Evolutionary conservation across 2,888 invertebrate species (phyloP), one percentile per base, ranked within the genome.

Genomic region (Chloroclysta siterata): DNA sequence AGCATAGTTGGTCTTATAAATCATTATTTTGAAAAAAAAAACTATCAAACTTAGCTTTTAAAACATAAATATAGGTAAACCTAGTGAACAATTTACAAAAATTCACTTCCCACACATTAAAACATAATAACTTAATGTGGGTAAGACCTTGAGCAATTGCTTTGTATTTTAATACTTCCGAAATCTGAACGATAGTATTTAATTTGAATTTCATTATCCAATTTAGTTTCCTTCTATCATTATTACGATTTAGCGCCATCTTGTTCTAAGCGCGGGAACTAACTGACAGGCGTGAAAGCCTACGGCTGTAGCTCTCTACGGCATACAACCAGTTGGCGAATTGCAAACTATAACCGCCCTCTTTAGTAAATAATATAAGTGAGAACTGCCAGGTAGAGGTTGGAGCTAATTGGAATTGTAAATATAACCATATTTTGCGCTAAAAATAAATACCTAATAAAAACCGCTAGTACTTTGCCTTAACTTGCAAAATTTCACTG

Each of bases 191-290:
- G 7, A 44, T 15, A 15, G 14, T 44, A 11, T 11, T 15, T 44
- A 6, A 15, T 15, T 44, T 2, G 7, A 7, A 44, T 15, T 44
- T 2, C 7, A 39, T 8, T 33, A 33, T 3, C 14, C 2, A 7
- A 44, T n/a, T 17, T 39, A 22, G 22, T 48, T 53, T 41, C 6
- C 41, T 41, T 17, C 29, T 15, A 15, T 29, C 1, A 7, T 17
- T 5, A 15, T 22, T 39, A 6, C 0, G 17, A 50, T 42, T 1
- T 44, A 79, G 73, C 70, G 75, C 78, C 71, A 76, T 80, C 78
- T 81, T 71, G 74, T 68, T 66, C 69, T 70, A 72, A 63, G 66
- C 68, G 17, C n/a, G 28, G 65, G 65, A 72, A 77, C 65, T 48
- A 61, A 14, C 53, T 50, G 39, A 59, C 46, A 14, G 10, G 11